Evolutionary conservation across 2,888 invertebrate species (phyloP).

Genomic region (Mechanitis messenoides): DNA sequence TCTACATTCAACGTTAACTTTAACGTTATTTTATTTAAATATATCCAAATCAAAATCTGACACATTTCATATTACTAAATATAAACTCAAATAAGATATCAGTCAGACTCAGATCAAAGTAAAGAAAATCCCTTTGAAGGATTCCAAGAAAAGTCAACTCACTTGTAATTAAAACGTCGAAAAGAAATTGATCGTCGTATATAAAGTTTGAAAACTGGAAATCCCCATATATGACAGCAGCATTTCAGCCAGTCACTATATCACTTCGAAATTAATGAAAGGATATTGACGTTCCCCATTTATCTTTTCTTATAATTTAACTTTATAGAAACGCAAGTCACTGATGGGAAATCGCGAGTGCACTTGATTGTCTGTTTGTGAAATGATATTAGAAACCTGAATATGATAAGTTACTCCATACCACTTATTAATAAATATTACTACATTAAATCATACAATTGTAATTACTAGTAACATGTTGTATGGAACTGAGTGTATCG

Average conservation of each 20-base stretch:
- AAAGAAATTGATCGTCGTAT: slow-evolving; percentile 4
- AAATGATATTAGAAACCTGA: background rate
- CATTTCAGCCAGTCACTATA: slow-evolving; percentile 6
- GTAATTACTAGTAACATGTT: slow-evolving; percentile 12
- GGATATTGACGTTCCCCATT: slow-evolving; percentile 37
- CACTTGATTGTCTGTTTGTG: slow-evolving; percentile 7
- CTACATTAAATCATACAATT: background rate
- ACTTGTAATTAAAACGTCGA: slow-evolving; percentile 6
- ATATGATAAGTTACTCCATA: no score
- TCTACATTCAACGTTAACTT: background rate
- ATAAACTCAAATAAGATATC: background rate
- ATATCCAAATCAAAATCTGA: background rate
- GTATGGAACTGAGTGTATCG: slow-evolving; percentile 17
- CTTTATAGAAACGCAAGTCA: slow-evolving; percentile 37
- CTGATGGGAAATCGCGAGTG: slow-evolving; percentile 14
- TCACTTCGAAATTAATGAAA: slow-evolving; percentile 26
- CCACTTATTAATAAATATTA: background rate
- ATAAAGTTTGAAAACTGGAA: slow-evolving; percentile 7
- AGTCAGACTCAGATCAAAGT: background rate
- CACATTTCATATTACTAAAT: background rate
- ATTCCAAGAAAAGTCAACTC: slow-evolving; percentile 5
- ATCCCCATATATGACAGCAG: slow-evolving; percentile 7
- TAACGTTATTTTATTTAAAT: background rate
- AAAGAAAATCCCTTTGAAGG: background rate
- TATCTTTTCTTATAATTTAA: slow-evolving; percentile 37